Evolutionary conservation across 2,797 vertebrate species (phyloP).

Genomic region (Alfaro cultratus): DNA sequence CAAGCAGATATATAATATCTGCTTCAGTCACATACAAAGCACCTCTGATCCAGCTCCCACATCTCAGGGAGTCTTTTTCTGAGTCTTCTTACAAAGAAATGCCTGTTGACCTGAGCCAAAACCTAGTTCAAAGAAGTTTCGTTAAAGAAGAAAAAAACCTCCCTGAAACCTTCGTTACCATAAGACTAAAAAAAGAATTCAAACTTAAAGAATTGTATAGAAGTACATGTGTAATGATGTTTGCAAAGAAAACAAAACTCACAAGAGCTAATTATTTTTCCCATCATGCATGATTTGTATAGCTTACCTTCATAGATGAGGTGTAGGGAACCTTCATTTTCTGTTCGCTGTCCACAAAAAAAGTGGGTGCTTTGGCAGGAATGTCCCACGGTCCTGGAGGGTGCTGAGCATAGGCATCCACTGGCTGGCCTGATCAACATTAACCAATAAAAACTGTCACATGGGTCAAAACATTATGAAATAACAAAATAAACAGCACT

Average conservation of each 20-base stretch:
- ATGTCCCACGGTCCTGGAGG: slow-evolving; percentile 81
- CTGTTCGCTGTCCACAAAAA: slow-evolving; percentile 71
- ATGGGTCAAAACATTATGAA: background rate
- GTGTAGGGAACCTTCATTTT: slow-evolving; percentile 80
- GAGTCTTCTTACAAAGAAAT: too few relatives aligned
- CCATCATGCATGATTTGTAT: background rate
- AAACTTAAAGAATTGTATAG: background rate
- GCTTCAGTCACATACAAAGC: too few relatives aligned
- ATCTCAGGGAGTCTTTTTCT: too few relatives aligned
- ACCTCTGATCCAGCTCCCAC: too few relatives aligned
- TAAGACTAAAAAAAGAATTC: background rate
- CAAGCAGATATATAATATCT: too few relatives aligned
- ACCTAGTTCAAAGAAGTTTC: too few relatives aligned
- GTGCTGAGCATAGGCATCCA: slow-evolving; percentile 75
- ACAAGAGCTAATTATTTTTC: background rate
- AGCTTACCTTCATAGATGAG: slow-evolving; percentile 80
- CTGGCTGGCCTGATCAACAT: slow-evolving; percentile 72
- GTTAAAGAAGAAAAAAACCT: too few relatives aligned
- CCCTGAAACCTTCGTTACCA: too few relatives aligned
- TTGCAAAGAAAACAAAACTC: slow-evolving; percentile 16
- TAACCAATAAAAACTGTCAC: slow-evolving; percentile 9
- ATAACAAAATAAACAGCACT: background rate
- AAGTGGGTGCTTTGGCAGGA: slow-evolving; percentile 59
- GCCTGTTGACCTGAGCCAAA: too few relatives aligned
- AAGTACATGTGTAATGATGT: background rate